Base-by-base conservation (phyloP, 1,140 invertebrate genomes). In the Aphis gossypii region DNA sequence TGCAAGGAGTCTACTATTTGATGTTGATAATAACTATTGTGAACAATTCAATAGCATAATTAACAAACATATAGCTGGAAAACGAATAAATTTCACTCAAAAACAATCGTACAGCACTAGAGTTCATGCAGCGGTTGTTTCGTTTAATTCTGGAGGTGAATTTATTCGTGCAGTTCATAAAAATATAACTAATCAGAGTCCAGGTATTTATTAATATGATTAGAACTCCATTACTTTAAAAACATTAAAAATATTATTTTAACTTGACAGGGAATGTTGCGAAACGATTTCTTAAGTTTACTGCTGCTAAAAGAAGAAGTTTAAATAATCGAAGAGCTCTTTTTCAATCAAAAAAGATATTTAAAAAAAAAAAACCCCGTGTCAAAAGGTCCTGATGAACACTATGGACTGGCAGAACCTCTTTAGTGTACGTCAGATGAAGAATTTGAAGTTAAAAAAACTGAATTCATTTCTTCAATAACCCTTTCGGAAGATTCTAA, bases 141-240 rank as follows among this genome's bases (percentile, higher is more conserved):
- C 86, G 25, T 87, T 87, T 30, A 87, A 87, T n/a, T 87, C 86
- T 11, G 86, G 86, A 38, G 86, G 86, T 30, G 30, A 87, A 30
- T 87, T 87, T 87, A 48, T 87, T 30, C 86, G 46, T 38, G 46
- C 9, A n/a, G 48, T 87, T 30, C 86, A 87, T 30, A 87, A 87
- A 87, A 46, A 87, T 18, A 87, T 87, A 38, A 87, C 46, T 7
- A 87, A 87, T 30, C n/a, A 87, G 25, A 87, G 86, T n/a, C 86
- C 46, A 46, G 86, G 86, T 87, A 87, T n/a, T 14, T 51, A 83
- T 9, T 18, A 21, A 83, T 41, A 41, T 83, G 9, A 48, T 87
- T 87, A 48, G 0, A 51, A 86, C 25, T 44, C 41, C 25, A n/a
- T 23, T 44, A 41, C 18, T 44, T 44, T 46, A 23, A n/a, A 86